Conservation (phyloP, 2,888 invertebrate species). For the Cataglyphis rosenhaueri region DNA sequence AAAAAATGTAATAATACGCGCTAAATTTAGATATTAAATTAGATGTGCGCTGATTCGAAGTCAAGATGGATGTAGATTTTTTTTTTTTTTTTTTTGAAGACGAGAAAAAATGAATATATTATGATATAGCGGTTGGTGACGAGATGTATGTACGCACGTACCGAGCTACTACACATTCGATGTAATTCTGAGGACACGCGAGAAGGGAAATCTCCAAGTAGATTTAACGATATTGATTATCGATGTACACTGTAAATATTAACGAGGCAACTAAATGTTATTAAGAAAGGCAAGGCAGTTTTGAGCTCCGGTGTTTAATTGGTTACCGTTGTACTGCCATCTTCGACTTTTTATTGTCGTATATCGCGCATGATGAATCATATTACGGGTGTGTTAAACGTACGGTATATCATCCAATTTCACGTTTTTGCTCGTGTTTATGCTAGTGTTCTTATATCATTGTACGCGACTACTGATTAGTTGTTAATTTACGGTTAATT, state of each 20-base stretch:
- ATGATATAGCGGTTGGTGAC: slow-evolving; percentile 50
- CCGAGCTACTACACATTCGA: slow-evolving; percentile 57
- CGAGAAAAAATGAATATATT: slow-evolving; percentile 40
- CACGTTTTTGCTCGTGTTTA: slow-evolving; percentile 49
- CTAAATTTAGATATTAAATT: slow-evolving; percentile 55
- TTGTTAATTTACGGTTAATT: slow-evolving; percentile 63
- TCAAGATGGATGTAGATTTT: slow-evolving; percentile 49
- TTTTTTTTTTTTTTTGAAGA: not conserved
- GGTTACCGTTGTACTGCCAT: slow-evolving; percentile 58
- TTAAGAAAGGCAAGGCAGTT: slow-evolving; percentile 44
- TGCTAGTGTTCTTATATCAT: slow-evolving; percentile 45
- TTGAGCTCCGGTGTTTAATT: slow-evolving; percentile 55
- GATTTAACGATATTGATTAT: slow-evolving; percentile 67
- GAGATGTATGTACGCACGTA: slow-evolving; percentile 57
- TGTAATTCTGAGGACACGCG: slow-evolving; percentile 58
- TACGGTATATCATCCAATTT: slow-evolving; percentile 53
- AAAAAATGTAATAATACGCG: slow-evolving; percentile 55
- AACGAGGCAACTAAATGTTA: slow-evolving; percentile 58
- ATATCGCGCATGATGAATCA: slow-evolving; percentile 40
- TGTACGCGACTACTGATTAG: slow-evolving; percentile 61
- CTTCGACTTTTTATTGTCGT: slow-evolving; percentile 53
- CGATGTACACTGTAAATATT: slow-evolving; percentile 74
- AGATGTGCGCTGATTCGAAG: slow-evolving; percentile 63
- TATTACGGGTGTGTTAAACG: slow-evolving; percentile 55
- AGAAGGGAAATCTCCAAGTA: slow-evolving; percentile 62